Evolutionary conservation across 1,140 invertebrate genomes (phyloP), one percentile per base, ranked within the genome.

Genomic region (Argopecten irradians): DNA sequence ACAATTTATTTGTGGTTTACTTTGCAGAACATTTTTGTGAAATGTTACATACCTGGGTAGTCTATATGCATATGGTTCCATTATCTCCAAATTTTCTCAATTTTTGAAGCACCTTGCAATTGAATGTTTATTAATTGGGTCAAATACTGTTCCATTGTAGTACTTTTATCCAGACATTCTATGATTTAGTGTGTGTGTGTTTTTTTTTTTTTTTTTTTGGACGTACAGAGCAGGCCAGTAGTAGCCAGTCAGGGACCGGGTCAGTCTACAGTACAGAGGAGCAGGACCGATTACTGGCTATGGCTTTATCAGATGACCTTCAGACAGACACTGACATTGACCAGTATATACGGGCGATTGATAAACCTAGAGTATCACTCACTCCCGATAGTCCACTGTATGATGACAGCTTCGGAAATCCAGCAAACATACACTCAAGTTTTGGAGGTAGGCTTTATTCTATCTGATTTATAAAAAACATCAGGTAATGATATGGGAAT

Each of bases 251-350:
- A 28, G 82, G 14, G n/a, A 8, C 19, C 1, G 82, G 35, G 36
- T 22, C 32, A 9, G 14, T 28, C 14, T 87, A 33, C n/a, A 82
- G n/a, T 34, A 39, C 22, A 39, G 88, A 89, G 19, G 92, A 93
- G 41, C 92, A 93, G 89, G 93, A 94, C 86, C 90, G 89, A n/a
- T 88, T 93, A 86, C 88, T 93, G 43, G 92, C 93, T 11, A 87
- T 92, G 88, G 91, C 92, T 89, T 87, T 93, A 43, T 91, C 90
- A 14, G 82, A 90, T n/a, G 91, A 90, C 39, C 55, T 92, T 0
- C 87, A 89, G 32, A 85, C 84, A 34, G 90, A 89, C 35, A 90
- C 92, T 7, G 90, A 89, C 33, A 34, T 91, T 33, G 86, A 91
- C 28, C 41, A 90, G 13, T 84, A 88, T 5, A 88, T 88, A 36